Evolutionary conservation across 2,797 vertebrate species (phyloP), one percentile per base, ranked within the genome.

Genomic region (Danio choprae): DNA sequence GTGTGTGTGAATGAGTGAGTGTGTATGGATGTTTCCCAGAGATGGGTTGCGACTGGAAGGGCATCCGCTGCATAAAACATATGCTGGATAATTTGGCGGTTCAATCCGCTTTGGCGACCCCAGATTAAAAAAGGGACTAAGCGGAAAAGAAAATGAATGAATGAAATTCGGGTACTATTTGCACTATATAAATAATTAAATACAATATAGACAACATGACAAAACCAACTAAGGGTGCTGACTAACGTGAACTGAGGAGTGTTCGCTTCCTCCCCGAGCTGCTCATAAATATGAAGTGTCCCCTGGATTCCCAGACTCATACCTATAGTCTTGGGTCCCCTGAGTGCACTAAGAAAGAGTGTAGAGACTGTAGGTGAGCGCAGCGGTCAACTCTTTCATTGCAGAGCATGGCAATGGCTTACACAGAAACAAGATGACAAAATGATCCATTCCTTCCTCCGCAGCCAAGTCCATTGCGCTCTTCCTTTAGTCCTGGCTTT

Each of bases 371-470:
- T 43, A 36, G 69, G 74, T 59, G 75, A 63, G 40, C 38, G 71
- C 79, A 63, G 58, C 44, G 65, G 75, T 69, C 74, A 81, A 83
- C 65, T 74, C 36, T 67, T 83, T 75, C 60, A 70, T 83, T 79
- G 77, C 70, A 29, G 53, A 56, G 38, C 65, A 63, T 63, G 40
- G 46, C 68, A 64, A 65, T 71, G 75, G 77, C 71, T 84, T 60
- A 83, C 65, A 69, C 69, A 72, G 76, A 55, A 84, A 50, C 50
- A 41, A 22, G 68, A 73, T 83, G 85, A 85, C 84, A 85, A 83
- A 84, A 83, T 84, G 85, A 87, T 86, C 75, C 74, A 83, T 84
- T 80, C 60, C 59, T 74, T 77, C 53, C 77, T 79, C 29, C 38
- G 68, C 13, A 67, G 81, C 77, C 53, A 77, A 74, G 83, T 75